These are phyloP conservation scores for Hybos culiciformis DNA, from an alignment of 2,888 invertebrate species.

Conservation along the genomic window DNA sequence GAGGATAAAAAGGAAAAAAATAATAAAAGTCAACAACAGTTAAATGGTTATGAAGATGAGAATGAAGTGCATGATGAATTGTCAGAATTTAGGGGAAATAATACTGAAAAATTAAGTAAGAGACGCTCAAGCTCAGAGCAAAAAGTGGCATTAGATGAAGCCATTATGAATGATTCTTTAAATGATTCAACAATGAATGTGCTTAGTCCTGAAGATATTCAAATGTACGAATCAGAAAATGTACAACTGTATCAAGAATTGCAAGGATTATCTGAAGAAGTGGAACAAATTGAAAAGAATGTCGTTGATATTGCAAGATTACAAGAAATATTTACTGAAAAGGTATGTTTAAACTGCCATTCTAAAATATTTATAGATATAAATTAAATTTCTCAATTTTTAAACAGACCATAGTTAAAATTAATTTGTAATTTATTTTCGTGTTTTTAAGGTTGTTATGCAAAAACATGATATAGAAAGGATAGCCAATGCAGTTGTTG, in stretches of 20 bases:
- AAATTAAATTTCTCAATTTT: neutral
- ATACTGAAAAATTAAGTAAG: constrained; percentile 9
- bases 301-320: constrained; percentile 91
- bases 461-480: constrained; percentile 90
- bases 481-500: constrained; percentile 75
- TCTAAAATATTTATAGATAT: too few species aligned
- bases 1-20: constrained; percentile 14
- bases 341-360: too few species aligned
- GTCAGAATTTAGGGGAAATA: constrained; percentile 5
- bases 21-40: constrained; percentile 18
- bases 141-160: constrained; percentile 30
- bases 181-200: constrained; percentile 28
- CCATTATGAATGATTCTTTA: constrained; percentile 26
- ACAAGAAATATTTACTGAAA: constrained; percentile 94
- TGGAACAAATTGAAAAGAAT: constrained; percentile 78
- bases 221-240: constrained; percentile 89
- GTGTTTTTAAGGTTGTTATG: constrained; percentile 50
- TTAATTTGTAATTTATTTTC: neutral
- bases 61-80: constrained; percentile 13
- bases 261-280: constrained; percentile 80
- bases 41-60: constrained; percentile 12
- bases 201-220: constrained; percentile 73
- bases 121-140: constrained; percentile 13
- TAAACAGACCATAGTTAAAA: neutral
- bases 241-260: constrained; percentile 72